Conservation (phyloP, 1,140 invertebrate species). For the Drosophila arawakana region DNA sequence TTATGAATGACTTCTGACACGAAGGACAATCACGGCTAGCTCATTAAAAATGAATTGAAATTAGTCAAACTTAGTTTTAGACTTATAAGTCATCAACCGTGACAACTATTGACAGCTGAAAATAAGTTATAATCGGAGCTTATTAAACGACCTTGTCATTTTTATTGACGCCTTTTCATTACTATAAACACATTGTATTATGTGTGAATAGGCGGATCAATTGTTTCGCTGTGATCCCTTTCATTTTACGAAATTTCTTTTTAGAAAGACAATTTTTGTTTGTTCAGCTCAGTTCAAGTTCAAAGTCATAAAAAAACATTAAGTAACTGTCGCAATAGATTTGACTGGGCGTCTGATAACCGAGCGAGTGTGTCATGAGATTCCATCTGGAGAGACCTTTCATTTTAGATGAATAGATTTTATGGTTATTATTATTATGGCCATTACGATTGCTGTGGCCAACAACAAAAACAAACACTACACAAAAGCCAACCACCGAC, state of each 20-base stretch:
- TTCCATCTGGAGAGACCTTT: conserved; percentile 58
- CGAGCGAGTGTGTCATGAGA: conserved; percentile 21
- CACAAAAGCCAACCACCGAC: conserved; percentile 31
- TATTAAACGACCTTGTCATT: conserved; percentile 14
- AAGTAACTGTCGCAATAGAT: conserved; percentile 64
- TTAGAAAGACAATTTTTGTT: conserved; percentile 34
- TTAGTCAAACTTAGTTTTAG: not conserved
- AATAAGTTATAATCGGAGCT: conserved; percentile 11
- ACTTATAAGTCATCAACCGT: not conserved
- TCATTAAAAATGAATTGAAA: conserved; percentile 8
- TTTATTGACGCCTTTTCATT: conserved; percentile 18
- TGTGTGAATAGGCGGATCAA: conserved; percentile 8
- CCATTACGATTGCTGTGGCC: conserved; percentile 35
- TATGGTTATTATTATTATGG: conserved; percentile 56
- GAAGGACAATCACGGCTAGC: not conserved
- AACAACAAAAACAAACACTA: not conserved
- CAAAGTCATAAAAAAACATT: conserved; percentile 71
- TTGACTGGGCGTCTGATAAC: conserved; percentile 25
- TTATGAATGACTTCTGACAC: not conserved
- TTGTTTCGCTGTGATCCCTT: conserved; percentile 18
- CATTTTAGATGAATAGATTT: conserved; percentile 74
- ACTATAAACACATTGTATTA: not conserved
- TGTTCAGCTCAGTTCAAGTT: conserved; percentile 73
- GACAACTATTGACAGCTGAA: conserved; percentile 10
- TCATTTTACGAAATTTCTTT: conserved; percentile 52